Base-by-base conservation (phyloP, 2,113 vertebrate species). In the Heterochromis multidens region DNA sequence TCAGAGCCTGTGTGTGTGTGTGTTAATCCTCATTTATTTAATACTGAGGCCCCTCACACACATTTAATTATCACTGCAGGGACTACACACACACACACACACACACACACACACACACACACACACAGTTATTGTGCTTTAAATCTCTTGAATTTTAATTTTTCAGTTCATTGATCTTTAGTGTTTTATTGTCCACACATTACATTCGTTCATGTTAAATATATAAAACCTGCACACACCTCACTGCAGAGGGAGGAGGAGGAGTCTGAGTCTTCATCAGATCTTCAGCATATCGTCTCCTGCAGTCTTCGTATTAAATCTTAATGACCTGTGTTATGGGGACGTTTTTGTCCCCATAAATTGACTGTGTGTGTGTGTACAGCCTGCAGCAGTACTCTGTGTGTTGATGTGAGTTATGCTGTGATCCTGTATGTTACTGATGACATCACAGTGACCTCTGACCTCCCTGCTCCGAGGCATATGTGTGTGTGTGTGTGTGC, bases 401-500 rank as follows among this genome's bases (percentile, higher is more conserved):
- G 43, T 16, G 43, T 14, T 46, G 5, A 16, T 46, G 14, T 16
- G 5, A 17, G 46, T 52, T 52, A 19, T 52, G 17, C 5, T 17
- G 46, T 52, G 25, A 60, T 60, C 27, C 57, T 27, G 3, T 19
- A 16, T 46, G 46, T 7, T 19, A 19, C 46, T 52, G 46, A 29
- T 60, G 58, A 60, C 25, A 59, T 60, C 58, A 60, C 58, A 6
- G 27, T 13, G 25, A 31, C 58, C 58, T 60, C 12, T 29, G 58
- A 60, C 27, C 58, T 17, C 58, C 6, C 58, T 27, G 58, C 58
- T 27, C 5, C 12, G 2, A 27, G 58, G 57, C 23, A 11, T 40
- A 13, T 17, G 13, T 43, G 25, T 9, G 58, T 10, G 25, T 0
- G 14, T 4, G 6, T 1, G 14, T 13, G 2, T 2, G 56, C 0